Evolutionary conservation across 2,113 vertebrate genomes (phyloP).

Genomic region (Alouatta palliata): DNA sequence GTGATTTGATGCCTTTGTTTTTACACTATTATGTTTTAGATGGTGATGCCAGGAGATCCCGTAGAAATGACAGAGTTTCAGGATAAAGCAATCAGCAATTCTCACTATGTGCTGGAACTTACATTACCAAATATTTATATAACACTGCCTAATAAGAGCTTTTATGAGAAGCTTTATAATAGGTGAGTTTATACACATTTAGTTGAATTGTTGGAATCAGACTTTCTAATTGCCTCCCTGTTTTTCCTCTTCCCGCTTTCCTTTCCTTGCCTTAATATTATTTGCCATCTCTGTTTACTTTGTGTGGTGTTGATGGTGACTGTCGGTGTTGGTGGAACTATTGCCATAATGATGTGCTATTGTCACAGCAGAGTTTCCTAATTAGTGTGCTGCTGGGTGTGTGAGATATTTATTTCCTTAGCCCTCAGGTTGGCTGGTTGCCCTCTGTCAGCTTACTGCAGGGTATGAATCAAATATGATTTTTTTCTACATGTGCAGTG

Average conservation of each 20-base stretch:
- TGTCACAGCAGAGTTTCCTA: not conserved
- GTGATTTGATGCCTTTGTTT: constrained; percentile 4
- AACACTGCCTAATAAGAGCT: constrained; percentile 91
- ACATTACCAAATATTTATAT: constrained; percentile 92
- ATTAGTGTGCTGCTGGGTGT: too few relatives aligned
- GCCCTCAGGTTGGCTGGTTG: not conserved
- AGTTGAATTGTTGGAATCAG: not conserved
- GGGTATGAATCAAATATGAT: not conserved
- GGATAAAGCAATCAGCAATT: constrained; percentile 96
- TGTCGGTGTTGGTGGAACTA: not conserved
- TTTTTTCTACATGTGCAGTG: not conserved
- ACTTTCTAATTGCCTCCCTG: too few relatives aligned
- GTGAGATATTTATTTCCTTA: not conserved
- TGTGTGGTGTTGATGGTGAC: not conserved
- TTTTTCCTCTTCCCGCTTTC: not conserved
- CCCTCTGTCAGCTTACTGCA: not conserved
- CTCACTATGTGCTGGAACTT: constrained; percentile 94
- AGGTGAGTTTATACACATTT: constrained; percentile 82
- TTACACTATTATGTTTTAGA: constrained; percentile 83
- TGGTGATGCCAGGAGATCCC: constrained; percentile 97
- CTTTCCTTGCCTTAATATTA: not conserved
- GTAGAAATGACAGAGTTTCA: constrained; percentile 97
- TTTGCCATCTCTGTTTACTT: rapidly evolving
- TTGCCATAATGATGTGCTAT: rapidly evolving
- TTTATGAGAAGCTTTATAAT: constrained; percentile 98